Conservation (phyloP, 2,113 vertebrate species). For the Apteryx owenii region DNA sequence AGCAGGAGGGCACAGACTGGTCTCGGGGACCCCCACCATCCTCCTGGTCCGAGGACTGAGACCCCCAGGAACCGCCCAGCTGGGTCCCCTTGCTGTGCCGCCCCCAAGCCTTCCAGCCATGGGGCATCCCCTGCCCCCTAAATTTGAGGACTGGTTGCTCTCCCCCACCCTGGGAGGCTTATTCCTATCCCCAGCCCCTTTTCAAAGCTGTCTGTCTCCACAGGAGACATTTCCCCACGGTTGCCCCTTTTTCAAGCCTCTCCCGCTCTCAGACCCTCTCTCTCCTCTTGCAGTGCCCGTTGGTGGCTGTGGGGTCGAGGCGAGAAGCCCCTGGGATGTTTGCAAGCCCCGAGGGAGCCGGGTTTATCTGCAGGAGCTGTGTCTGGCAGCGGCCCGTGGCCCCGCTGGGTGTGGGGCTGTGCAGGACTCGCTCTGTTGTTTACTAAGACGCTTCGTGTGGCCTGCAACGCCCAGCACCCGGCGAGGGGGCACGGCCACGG, state of each 20-base stretch:
- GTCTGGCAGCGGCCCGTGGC: neutral
- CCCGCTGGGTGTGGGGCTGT: neutral
- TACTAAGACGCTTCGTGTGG: neutral
- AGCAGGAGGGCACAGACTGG: neutral
- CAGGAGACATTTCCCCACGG: neutral
- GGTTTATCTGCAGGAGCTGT: neutral
- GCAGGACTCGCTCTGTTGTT: neutral
- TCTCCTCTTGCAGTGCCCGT: neutral
- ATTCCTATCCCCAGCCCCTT: neutral
- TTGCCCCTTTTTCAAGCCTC: neutral
- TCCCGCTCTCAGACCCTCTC: rapidly evolving
- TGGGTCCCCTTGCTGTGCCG: neutral
- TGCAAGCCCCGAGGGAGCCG: neutral
- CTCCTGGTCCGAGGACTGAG: neutral
- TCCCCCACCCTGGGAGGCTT: neutral
- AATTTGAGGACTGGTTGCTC: neutral
- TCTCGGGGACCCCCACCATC: neutral
- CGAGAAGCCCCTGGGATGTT: neutral
- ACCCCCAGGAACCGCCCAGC: neutral
- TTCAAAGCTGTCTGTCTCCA: neutral
- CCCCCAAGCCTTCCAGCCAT: neutral
- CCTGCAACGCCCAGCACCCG: neutral
- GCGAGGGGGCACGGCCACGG: neutral
- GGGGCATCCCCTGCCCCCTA: neutral
- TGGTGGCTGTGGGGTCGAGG: neutral